These are phyloP conservation scores for Oophaga sylvatica DNA, from an alignment of 2,797 vertebrate species.

Conservation along the genomic window DNA sequence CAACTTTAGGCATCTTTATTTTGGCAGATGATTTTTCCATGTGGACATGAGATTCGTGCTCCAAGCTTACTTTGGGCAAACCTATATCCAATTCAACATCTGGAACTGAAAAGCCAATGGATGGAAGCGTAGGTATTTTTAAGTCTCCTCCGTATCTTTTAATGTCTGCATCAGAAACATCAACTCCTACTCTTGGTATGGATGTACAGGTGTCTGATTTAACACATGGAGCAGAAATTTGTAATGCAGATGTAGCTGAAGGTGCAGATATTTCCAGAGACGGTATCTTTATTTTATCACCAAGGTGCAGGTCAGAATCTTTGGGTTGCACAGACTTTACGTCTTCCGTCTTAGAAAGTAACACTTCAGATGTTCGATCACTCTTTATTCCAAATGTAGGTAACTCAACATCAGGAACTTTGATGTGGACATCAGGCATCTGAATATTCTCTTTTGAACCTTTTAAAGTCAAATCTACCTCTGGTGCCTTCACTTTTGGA, in stretches of 20 bases:
- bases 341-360: conserved; percentile 39
- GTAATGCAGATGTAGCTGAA: conserved; percentile 73
- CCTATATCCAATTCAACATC: conserved; percentile 74
- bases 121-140: conserved; percentile 77
- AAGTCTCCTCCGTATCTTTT: conserved; percentile 75
- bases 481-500: conserved; percentile 75
- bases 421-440: conserved; percentile 71
- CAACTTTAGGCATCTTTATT: conserved; percentile 72
- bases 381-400: conserved; percentile 72
- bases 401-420: conserved; percentile 77
- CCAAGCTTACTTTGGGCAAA: conserved; percentile 68
- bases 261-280: conserved; percentile 73
- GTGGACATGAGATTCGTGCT: conserved; percentile 48
- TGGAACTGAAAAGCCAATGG: conserved; percentile 74
- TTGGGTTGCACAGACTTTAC: conserved; percentile 49
- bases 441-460: conserved; percentile 65
- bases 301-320: conserved; percentile 15
- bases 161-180: conserved; percentile 76
- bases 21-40: conserved; percentile 61
- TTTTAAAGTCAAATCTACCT: conserved; percentile 56
- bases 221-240: conserved; percentile 75
- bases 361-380: conserved; percentile 38
- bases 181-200: conserved; percentile 74
- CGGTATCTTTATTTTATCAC: conserved; percentile 73
- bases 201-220: conserved; percentile 73